Evolutionary conservation across 23 tunicate genomes (phyloP).

Genomic region (Diplosoma virens): DNA sequence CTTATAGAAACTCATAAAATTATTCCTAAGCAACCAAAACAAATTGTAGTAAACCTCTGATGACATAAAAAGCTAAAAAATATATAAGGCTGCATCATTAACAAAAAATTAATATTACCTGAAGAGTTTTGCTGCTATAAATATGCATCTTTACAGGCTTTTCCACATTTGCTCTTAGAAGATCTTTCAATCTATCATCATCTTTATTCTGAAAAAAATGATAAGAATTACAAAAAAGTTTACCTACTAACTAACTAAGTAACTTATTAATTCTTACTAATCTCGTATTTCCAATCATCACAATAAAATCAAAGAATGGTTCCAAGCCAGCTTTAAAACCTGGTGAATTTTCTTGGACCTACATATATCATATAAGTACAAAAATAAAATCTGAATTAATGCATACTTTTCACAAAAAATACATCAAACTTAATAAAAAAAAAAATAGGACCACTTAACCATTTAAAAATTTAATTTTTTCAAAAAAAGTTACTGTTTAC

Average conservation of each 20-base stretch:
- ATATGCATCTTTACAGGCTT: conserved; percentile 89
- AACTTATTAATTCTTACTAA: conserved; percentile 50
- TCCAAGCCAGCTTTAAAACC: conserved; percentile 97
- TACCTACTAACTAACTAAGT: too few species aligned
- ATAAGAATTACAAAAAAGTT: not conserved
- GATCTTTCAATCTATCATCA: conserved; percentile 93
- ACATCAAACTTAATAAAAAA: too few species aligned
- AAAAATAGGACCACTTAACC: too few species aligned
- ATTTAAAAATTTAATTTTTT: too few species aligned
- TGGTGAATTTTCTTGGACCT: conserved; percentile 96
- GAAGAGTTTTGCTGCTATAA: conserved; percentile 89
- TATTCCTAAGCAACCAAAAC: too few species aligned
- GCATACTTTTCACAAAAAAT: too few species aligned
- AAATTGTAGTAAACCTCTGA: too few species aligned
- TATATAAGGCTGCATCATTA: too few species aligned
- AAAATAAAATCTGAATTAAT: not conserved
- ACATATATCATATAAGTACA: not conserved
- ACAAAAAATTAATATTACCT: conserved; percentile 44
- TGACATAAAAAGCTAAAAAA: too few species aligned
- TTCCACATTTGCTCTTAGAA: conserved; percentile 95
- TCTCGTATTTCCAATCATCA: conserved; percentile 95
- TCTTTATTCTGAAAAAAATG: conserved; percentile 66
- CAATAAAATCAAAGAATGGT: conserved; percentile 98
- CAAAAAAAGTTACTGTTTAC: too few species aligned
- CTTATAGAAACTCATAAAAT: too few species aligned